Evolutionary conservation across 2,113 vertebrate species (phyloP).

Genomic region (Lepidothrix coronata): DNA sequence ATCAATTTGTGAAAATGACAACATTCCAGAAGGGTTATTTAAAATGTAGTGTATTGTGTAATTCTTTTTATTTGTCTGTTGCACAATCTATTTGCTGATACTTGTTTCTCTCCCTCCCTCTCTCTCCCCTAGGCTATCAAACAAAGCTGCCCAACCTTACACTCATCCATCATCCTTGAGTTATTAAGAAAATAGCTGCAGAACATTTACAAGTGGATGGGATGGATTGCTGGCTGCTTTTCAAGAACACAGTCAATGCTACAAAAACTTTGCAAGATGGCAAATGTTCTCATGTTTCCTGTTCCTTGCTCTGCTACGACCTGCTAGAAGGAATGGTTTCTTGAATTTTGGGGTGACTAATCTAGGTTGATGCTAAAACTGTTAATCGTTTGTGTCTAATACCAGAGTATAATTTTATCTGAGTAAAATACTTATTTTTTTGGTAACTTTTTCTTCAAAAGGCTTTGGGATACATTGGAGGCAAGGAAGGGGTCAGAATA

Average conservation of each 20-base stretch:
- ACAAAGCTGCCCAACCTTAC: constrained; percentile 59
- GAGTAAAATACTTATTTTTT: constrained; percentile 4
- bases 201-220: constrained; percentile 62
- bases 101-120: constrained; percentile 42
- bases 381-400: constrained; percentile 34
- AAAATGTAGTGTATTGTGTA: constrained; percentile 47
- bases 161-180: constrained; percentile 57
- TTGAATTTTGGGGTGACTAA: constrained; percentile 57
- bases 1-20: constrained; percentile 31
- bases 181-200: constrained; percentile 57
- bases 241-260: constrained; percentile 52
- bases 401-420: constrained; percentile 19
- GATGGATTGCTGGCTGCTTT: constrained; percentile 57
- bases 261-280: constrained; percentile 61
- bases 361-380: constrained; percentile 50
- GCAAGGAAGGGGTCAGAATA: not conserved
- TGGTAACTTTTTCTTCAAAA: not conserved
- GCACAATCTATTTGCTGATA: constrained; percentile 69
- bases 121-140: constrained; percentile 57
- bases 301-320: constrained; percentile 54
- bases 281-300: constrained; percentile 38
- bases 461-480: not conserved
- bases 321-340: constrained; percentile 52
- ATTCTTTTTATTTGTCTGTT: constrained; percentile 61
- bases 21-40: constrained; percentile 43